Evolutionary conservation across 2,113 vertebrate genomes (phyloP).

Genomic region (Peucedramus taeniatus): DNA sequence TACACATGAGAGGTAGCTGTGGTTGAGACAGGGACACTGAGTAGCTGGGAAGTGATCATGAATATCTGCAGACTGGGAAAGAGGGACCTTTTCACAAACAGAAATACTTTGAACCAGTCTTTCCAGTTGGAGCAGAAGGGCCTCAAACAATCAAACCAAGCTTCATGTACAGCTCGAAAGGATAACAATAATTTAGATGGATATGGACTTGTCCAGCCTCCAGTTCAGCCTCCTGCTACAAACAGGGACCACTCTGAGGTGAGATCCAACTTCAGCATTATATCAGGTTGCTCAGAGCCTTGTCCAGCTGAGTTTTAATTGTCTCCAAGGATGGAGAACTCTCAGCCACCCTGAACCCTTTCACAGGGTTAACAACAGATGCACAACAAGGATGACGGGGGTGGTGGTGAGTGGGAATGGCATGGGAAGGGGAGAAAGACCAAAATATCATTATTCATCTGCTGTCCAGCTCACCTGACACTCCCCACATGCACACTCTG

Average conservation of each 20-base stretch:
- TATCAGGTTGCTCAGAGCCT: not conserved
- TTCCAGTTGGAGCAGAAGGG: not conserved
- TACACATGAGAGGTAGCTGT: not conserved
- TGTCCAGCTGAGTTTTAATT: not conserved
- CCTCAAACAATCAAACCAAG: not conserved
- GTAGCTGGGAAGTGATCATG: not conserved
- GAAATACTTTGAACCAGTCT: not conserved
- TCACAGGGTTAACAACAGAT: not conserved
- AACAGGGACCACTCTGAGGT: not conserved
- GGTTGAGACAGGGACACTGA: not conserved
- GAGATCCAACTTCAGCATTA: not conserved
- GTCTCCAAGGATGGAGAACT: not conserved
- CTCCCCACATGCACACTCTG: not conserved
- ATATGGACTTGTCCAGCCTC: not conserved
- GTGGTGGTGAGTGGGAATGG: not conserved
- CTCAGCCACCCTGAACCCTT: not conserved
- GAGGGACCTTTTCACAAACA: not conserved
- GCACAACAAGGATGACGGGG: rapidly evolving
- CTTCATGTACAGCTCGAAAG: not conserved
- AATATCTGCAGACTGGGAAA: not conserved
- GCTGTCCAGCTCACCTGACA: not conserved
- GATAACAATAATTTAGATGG: not conserved
- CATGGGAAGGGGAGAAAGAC: not conserved
- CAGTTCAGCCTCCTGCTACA: not conserved
- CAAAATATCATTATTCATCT: not conserved